Evolutionary conservation across 2,113 vertebrate species (phyloP).

Genomic region (Crotalus viridis): DNA sequence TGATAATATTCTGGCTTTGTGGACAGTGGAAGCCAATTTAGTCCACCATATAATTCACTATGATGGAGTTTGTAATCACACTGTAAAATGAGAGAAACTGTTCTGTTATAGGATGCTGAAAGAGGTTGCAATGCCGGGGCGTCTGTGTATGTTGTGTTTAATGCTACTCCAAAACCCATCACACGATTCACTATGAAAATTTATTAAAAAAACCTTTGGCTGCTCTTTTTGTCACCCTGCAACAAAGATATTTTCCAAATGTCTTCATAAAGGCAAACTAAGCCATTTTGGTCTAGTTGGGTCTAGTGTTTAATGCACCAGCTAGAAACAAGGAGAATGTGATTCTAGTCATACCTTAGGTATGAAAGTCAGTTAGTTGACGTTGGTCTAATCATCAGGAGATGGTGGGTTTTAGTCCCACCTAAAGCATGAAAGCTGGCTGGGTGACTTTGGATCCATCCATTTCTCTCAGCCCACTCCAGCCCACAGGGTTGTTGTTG

Average conservation of each 20-base stretch:
- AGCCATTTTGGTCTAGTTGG: conserved; percentile 1
- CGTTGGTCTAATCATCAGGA: background rate
- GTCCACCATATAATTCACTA: conserved; percentile 57
- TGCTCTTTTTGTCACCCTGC: conserved; percentile 50
- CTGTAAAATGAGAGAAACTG: conserved; percentile 52
- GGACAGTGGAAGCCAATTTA: conserved; percentile 62
- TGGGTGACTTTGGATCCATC: background rate
- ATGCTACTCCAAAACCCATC: conserved; percentile 46
- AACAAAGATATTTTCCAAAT: conserved; percentile 60
- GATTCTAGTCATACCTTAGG: background rate
- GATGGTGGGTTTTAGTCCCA: background rate
- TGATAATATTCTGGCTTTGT: conserved; percentile 54
- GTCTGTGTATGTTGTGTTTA: too few species aligned
- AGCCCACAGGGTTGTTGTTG: background rate
- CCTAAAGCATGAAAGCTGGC: background rate
- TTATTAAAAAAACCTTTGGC: conserved; percentile 48
- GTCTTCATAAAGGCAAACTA: conserved; percentile 42
- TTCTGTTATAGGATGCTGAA: conserved; percentile 56
- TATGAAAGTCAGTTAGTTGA: background rate
- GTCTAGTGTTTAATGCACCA: background rate
- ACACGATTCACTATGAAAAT: conserved; percentile 52
- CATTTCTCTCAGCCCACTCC: background rate
- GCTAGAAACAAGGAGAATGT: background rate
- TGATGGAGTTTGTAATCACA: conserved; percentile 68
- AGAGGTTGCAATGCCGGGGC: conserved; percentile 28